Conservation (phyloP, 1,140 invertebrate species). For the Drosophila mojavensis region DNA sequence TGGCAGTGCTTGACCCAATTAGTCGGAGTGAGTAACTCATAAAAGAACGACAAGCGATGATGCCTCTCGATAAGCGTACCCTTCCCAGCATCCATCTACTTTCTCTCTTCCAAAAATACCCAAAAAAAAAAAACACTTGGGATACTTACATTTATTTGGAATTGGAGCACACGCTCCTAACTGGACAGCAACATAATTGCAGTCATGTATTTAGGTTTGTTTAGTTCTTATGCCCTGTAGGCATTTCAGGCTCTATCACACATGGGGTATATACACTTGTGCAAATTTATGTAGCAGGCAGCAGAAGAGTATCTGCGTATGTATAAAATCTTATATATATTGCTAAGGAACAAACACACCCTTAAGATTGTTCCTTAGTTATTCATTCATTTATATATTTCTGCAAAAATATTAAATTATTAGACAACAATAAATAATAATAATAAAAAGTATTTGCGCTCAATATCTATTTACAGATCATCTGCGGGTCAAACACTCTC, state of each 20-base stretch:
- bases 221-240: constrained; percentile 18
- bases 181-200: constrained; percentile 62
- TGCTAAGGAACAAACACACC: too few relatives aligned
- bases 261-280: neutral
- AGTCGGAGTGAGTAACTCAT: constrained; percentile 70
- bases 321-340: too few relatives aligned
- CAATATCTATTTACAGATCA: neutral
- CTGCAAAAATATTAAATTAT: too few relatives aligned
- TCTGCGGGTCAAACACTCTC: neutral
- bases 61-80: constrained; percentile 54
- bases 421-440: too few relatives aligned
- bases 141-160: constrained; percentile 37
- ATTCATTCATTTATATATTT: too few relatives aligned
- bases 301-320: too few relatives aligned
- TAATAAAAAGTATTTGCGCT: neutral
- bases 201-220: constrained; percentile 43
- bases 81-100: constrained; percentile 53
- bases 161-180: constrained; percentile 54
- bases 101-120: constrained; percentile 48
- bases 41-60: constrained; percentile 67
- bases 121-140: neutral
- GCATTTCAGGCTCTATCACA: neutral
- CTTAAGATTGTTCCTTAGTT: too few relatives aligned
- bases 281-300: too few relatives aligned
- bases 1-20: constrained; percentile 66